A percentile compares a stretch with the other conserved stretches of the same genome.
phyloP scores from a whole-genome alignment of 2,113 vertebrate genomes.

The Plestiodon gilberti region DNA sequence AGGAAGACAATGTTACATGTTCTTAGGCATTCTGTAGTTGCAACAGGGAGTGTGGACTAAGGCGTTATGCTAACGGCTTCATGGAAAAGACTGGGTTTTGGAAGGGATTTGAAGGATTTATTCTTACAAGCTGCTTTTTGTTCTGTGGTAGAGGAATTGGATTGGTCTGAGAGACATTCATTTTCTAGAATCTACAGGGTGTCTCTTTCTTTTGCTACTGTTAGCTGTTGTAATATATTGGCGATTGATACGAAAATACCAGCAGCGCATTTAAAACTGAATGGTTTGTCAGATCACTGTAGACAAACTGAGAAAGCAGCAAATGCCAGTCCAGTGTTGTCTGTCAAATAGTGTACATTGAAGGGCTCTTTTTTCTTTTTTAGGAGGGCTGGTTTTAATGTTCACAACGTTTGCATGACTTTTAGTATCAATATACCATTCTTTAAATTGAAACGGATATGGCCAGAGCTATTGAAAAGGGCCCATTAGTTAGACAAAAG shows the following conservation, averaged over 20 bases:
- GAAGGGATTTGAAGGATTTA: too few relatives aligned
- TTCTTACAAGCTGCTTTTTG: background rate
- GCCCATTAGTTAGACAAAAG: conserved; percentile 36
- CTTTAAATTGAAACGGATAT: background rate
- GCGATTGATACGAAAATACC: background rate
- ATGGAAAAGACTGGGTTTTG: too few relatives aligned
- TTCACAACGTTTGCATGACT: conserved; percentile 30
- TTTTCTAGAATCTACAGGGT: background rate
- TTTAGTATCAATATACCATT: conserved; percentile 35
- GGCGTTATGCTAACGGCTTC: too few relatives aligned
- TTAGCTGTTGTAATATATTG: rapidly evolving
- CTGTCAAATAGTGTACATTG: conserved; percentile 21
- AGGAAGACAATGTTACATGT: too few relatives aligned
- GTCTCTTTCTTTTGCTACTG: background rate
- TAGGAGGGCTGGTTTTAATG: conserved; percentile 34
- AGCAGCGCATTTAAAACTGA: background rate
- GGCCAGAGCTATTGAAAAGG: conserved; percentile 45
- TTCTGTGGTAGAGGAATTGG: background rate
- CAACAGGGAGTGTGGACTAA: too few relatives aligned
- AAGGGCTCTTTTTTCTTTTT: background rate
- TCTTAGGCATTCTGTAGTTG: too few relatives aligned
- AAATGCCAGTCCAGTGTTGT: conserved; percentile 9
- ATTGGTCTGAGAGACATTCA: background rate
- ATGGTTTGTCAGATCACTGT: background rate
- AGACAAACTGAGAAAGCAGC: background rate